These are phyloP conservation scores for Miniopterus natalensis DNA, from an alignment of 2,113 vertebrate species.

Conservation along the genomic window DNA sequence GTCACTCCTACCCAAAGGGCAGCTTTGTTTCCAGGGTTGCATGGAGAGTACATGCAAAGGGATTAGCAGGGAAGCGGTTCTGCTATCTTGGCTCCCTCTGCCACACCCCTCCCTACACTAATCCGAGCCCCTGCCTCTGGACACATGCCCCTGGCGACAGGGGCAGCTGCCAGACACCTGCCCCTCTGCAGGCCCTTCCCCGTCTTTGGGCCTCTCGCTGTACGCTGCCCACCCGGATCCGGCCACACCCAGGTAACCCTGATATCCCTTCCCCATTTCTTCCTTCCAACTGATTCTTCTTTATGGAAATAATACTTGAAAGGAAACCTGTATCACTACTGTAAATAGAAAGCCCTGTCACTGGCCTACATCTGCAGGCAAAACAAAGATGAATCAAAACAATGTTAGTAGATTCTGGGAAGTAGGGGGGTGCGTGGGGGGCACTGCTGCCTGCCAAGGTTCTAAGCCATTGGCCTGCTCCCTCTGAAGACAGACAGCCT, in stretches of 20 bases:
- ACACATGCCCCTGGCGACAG: too few species aligned
- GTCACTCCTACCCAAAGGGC: background rate
- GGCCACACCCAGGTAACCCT: background rate
- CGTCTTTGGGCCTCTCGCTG: rapidly evolving
- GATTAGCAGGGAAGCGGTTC: background rate
- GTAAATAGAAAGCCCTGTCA: background rate
- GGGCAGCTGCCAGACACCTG: background rate
- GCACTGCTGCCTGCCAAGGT: background rate
- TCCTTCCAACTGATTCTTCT: background rate
- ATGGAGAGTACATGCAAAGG: background rate
- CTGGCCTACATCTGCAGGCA: background rate
- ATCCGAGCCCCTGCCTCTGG: background rate
- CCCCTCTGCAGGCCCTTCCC: too few species aligned
- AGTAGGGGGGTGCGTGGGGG: background rate
- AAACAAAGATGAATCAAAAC: background rate
- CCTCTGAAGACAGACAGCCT: background rate
- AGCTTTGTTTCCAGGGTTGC: background rate
- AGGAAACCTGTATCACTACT: background rate
- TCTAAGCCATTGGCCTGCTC: background rate
- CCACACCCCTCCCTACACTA: background rate
- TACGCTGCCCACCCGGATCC: background rate
- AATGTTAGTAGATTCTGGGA: background rate
- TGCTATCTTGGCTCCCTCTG: background rate
- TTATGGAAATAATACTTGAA: constrained; percentile 5
- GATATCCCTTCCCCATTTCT: background rate